phyloP scores from a whole-genome alignment of 2,113 vertebrate species.

The Orthonyx spaldingii region DNA sequence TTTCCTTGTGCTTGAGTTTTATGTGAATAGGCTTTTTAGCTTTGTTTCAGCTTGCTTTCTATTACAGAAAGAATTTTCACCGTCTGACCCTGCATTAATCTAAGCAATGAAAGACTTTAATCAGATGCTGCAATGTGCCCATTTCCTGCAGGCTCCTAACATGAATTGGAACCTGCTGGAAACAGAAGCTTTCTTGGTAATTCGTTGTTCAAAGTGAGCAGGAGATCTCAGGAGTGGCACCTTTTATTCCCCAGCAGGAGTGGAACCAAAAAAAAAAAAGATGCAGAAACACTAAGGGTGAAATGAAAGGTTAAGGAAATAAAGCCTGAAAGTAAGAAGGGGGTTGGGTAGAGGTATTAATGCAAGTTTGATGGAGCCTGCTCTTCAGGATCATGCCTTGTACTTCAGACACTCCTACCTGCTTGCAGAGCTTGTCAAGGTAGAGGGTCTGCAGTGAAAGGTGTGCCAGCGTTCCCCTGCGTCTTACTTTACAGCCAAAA shows the following conservation, averaged over 20 bases:
- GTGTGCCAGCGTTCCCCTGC: neutral
- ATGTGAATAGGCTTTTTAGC: neutral
- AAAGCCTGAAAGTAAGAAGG: neutral
- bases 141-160: constrained; percentile 41
- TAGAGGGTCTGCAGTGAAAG: neutral
- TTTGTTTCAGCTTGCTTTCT: constrained; percentile 19
- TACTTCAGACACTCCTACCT: neutral
- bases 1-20: neutral
- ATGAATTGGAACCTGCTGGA: constrained; percentile 36
- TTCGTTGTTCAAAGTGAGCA: neutral
- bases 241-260: neutral
- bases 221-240: constrained; percentile 7
- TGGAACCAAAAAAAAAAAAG: neutral
- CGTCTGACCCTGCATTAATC: constrained; percentile 35
- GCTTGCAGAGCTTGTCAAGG: neutral
- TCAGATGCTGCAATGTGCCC: constrained; percentile 38
- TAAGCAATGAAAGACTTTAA: constrained; percentile 39
- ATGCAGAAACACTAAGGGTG: neutral
- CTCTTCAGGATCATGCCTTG: neutral
- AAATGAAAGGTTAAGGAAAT: constrained; percentile 38
- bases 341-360: neutral
- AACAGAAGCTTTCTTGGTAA: constrained; percentile 12
- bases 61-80: constrained; percentile 19
- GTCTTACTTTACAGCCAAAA: neutral
- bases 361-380: neutral